phyloP scores from a whole-genome alignment of 2,888 invertebrate genomes.

The Platycnemis pennipes region DNA sequence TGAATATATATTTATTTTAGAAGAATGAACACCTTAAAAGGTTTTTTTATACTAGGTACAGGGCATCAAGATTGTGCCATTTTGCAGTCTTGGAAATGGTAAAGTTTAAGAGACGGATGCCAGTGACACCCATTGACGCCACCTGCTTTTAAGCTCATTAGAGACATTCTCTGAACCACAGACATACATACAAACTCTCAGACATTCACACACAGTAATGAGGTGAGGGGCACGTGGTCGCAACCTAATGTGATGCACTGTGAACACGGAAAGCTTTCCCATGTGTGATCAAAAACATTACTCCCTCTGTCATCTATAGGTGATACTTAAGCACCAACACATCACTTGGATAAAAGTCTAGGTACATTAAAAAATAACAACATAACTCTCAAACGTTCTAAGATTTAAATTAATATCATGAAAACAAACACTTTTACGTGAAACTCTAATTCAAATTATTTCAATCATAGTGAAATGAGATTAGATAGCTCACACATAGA shows the following conservation, averaged over 20 bases:
- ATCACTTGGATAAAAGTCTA: slow-evolving; percentile 63
- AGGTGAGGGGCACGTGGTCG: slow-evolving; percentile 63
- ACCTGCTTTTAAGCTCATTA: slow-evolving; percentile 65
- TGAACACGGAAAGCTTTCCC: slow-evolving; percentile 65
- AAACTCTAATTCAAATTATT: slow-evolving; percentile 18
- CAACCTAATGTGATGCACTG: slow-evolving; percentile 66
- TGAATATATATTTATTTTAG: slow-evolving; percentile 69
- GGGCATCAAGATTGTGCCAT: slow-evolving; percentile 68
- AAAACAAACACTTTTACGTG: not conserved
- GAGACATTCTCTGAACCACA: slow-evolving; percentile 58
- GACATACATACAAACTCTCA: slow-evolving; percentile 65
- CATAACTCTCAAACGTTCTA: slow-evolving; percentile 48
- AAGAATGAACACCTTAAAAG: slow-evolving; percentile 62
- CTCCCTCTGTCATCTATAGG: slow-evolving; percentile 59
- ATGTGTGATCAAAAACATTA: slow-evolving; percentile 64
- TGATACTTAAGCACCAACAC: slow-evolving; percentile 66
- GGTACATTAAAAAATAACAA: slow-evolving; percentile 60
- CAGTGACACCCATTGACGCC: slow-evolving; percentile 62
- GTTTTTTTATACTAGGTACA: slow-evolving; percentile 65
- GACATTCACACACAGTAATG: slow-evolving; percentile 55
- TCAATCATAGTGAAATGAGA: slow-evolving; percentile 57
- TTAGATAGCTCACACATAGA: slow-evolving; percentile 58
- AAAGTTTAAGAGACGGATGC: slow-evolving; percentile 60
- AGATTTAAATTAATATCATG: slow-evolving; percentile 63
- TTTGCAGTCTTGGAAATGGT: slow-evolving; percentile 67